A percentile compares a stretch with the other conserved stretches of the same genome.
Evolutionary conservation across 2,113 vertebrate species (phyloP).

Genomic region (Mormoops blainvillei): DNA sequence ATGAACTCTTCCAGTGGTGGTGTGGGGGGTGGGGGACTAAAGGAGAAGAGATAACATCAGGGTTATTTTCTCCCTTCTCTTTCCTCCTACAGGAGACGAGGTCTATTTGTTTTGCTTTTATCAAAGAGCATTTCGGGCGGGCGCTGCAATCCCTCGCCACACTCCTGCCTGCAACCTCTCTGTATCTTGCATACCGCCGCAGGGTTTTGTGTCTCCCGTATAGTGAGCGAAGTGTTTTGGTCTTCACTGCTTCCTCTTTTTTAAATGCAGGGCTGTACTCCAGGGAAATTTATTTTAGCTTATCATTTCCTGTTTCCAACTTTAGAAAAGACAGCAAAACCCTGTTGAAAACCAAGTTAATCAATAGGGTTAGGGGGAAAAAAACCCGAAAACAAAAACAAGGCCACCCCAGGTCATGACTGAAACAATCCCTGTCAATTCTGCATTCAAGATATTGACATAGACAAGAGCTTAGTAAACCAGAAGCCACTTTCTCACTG

Average conservation of each 20-base stretch:
- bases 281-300: conserved; percentile 42
- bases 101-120: not conserved
- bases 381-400: not conserved
- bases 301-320: conserved; percentile 24
- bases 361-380: not conserved
- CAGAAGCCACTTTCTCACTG: not conserved
- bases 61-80: not conserved
- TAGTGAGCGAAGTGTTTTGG: not conserved
- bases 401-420: not conserved
- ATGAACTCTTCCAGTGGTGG: not conserved
- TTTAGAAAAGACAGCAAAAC: conserved; percentile 35
- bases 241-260: not conserved
- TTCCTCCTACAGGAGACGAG: not conserved
- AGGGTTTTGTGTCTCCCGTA: not conserved
- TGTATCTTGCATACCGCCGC: not conserved
- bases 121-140: not conserved
- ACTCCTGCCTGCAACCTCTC: not conserved
- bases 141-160: not conserved
- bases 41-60: not conserved
- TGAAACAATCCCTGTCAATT: not conserved
- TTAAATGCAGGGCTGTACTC: not conserved
- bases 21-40: not conserved
- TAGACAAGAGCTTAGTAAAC: not conserved
- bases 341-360: not conserved
- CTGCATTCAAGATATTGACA: not conserved